phyloP scores from a whole-genome alignment of 2,113 vertebrate species.

The Pteronura brasiliensis region DNA sequence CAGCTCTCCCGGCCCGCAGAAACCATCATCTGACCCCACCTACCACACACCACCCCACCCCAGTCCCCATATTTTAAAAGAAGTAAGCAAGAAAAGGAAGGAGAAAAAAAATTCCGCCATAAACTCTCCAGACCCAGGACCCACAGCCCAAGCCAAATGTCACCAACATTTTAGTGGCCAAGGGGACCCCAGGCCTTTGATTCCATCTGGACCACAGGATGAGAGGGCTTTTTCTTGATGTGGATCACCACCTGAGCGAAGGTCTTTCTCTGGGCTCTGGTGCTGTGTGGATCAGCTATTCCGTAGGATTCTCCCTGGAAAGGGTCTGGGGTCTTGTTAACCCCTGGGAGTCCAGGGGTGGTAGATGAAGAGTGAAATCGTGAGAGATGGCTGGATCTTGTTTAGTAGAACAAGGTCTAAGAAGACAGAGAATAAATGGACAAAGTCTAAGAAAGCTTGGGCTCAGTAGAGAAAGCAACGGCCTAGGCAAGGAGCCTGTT shows the following conservation, averaged over 20 bases:
- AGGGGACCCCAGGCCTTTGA: background rate
- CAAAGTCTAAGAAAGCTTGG: background rate
- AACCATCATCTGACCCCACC: background rate
- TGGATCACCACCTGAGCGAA: background rate
- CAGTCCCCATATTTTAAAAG: background rate
- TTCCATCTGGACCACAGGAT: background rate
- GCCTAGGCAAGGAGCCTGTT: background rate
- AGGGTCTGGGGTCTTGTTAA: background rate
- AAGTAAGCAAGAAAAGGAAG: background rate
- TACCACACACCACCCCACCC: background rate
- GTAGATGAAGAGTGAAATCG: background rate
- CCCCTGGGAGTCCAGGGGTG: background rate
- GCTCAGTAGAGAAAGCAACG: background rate
- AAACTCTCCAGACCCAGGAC: background rate
- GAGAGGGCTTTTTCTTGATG: background rate
- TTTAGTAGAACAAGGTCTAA: background rate
- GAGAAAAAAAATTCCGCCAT: background rate
- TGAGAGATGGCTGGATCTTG: background rate
- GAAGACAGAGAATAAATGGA: background rate
- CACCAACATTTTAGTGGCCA: background rate
- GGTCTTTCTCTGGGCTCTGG: background rate
- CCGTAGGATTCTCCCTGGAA: background rate
- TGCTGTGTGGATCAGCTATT: background rate
- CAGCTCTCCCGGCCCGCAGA: background rate
- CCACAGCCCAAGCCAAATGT: fast-evolving